Evolutionary conservation across 2,888 invertebrate species (phyloP), one percentile per base, ranked within the genome.

Genomic region (Nemotelus nigrinus): DNA sequence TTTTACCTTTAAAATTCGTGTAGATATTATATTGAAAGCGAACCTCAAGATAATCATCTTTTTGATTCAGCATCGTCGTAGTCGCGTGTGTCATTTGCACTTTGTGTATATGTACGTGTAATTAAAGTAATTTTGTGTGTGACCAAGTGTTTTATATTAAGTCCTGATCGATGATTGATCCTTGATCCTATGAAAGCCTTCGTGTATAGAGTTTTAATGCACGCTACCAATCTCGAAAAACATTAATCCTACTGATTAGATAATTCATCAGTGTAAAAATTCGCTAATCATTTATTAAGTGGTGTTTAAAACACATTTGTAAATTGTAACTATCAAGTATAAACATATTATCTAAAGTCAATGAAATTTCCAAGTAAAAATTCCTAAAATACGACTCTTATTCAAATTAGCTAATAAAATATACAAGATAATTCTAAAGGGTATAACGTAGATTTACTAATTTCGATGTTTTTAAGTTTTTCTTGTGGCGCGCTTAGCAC

Each of bases 401-500:
- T 10, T 65, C 41, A 65, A 65, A 41, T 63, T 70, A 55, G 70
- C 53, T 70, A 53, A 39, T 10, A 48, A 68, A 39, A 55, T 70
- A 55, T 43, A 25, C 43, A 53, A 70, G 8, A 70, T 6, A 70
- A 53, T n/a, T 43, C 3, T 70, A 70, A 41, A 8, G 8, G 8
- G 8, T 50, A 8, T 50, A 44, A 47, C 4, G 7, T 5, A 63
- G 43, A 63, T 41, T 41, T 7, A 65, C 3, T 47, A 8, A 2
- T 47, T n/a, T 65, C 44, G 65, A 65, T 47, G 65, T 45, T 65
- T 65, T 50, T 60, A 39, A 39, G 50, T 48, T 48, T 44, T 63
- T 63, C 43, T 63, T 57, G 63, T 50, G 48, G 48, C 72, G 72
- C 74, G 74, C 74, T 43, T 57, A 48, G 63, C 63, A 63, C 60